Base-by-base conservation (phyloP, 2,113 vertebrate species). In the Diadophis punctatus region DNA sequence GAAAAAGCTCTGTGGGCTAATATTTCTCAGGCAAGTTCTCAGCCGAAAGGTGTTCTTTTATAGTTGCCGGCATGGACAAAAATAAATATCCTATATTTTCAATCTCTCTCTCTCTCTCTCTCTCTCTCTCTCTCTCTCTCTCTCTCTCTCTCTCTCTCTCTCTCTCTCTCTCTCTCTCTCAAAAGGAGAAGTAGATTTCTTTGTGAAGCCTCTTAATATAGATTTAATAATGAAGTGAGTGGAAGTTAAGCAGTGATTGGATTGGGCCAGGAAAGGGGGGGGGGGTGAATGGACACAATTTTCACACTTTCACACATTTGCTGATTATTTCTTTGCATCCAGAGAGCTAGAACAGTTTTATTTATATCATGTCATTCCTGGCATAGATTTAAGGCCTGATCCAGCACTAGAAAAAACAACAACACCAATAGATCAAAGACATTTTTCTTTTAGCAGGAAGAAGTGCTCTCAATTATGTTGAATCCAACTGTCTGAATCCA, bases 261-360 rank as follows among this genome's bases (percentile, higher is more conserved):
- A 46, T 88, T 55, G 74, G 68, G 27, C 27, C 55, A 16, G 11
- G 20, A 89, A n/a, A 53, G 34, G 22, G 87, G 3, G 5, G 14
- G n/a, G 11, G 20, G n/a, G n/a, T n/a, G n/a, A n/a, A n/a, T n/a
- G 1, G 0, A 6, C 4, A 22, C 55, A 43, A 34, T 93, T 90
- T 91, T 91, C 90, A 91, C 90, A 93, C 87, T 63, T 93, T 91
- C 80, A 86, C 93, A 89, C 87, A 48, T 87, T 48, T 86, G 25
- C 93, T 91, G 90, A 53, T 86, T 80, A 51, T 91, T 88, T 93
- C 46, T 93, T 58, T 91, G n/a, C 55, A 91, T 93, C 52, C 39
- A n/a, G 55, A 48, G 14, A 91, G 53, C 56, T 55, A 48, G 34
- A 55, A 14, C 86, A 91, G 34, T 27, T 90, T 90, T 89, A 87